Evolutionary conservation across 2,113 vertebrate genomes (phyloP).

Genomic region (Callionymus lyra): DNA sequence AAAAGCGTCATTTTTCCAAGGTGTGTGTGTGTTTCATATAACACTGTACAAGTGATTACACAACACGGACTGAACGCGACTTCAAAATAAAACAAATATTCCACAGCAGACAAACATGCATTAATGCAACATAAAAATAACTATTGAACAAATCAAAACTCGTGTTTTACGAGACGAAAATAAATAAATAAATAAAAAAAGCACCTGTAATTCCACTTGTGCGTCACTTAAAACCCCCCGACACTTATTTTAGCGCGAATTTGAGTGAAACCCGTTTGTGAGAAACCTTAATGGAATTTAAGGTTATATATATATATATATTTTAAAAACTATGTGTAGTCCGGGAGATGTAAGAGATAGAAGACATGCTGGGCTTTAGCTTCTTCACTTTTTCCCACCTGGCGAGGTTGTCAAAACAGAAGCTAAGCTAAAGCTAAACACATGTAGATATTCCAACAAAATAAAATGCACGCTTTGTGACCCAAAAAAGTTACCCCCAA

Average conservation of each 20-base stretch:
- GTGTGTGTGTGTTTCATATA: slow-evolving; percentile 10
- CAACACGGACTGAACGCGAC: not conserved
- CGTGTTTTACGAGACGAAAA: no score
- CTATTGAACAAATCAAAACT: no score
- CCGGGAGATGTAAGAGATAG: slow-evolving; percentile 7
- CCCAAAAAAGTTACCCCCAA: not conserved
- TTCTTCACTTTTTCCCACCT: slow-evolving; percentile 40
- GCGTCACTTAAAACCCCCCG: slow-evolving; percentile 1
- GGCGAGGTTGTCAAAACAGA: slow-evolving; percentile 35
- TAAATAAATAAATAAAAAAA: no score
- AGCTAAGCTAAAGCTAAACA: slow-evolving; percentile 27
- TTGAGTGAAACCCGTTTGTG: no score
- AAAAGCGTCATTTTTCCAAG: slow-evolving; percentile 33
- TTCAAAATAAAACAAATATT: no score
- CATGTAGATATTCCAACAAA: slow-evolving; percentile 15
- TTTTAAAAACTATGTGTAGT: no score
- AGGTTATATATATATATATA: no score
- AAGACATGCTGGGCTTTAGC: slow-evolving; percentile 46
- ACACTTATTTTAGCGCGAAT: no score
- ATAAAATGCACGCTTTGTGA: not conserved
- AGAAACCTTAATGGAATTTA: no score
- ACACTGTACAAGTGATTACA: slow-evolving; percentile 14
- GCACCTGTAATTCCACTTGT: slow-evolving; percentile 39
- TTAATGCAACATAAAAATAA: no score
- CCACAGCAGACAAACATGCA: no score